These are phyloP conservation scores for Aradophagus sp. DNA, from an alignment of 1,140 invertebrate species.

Conservation along the genomic window DNA sequence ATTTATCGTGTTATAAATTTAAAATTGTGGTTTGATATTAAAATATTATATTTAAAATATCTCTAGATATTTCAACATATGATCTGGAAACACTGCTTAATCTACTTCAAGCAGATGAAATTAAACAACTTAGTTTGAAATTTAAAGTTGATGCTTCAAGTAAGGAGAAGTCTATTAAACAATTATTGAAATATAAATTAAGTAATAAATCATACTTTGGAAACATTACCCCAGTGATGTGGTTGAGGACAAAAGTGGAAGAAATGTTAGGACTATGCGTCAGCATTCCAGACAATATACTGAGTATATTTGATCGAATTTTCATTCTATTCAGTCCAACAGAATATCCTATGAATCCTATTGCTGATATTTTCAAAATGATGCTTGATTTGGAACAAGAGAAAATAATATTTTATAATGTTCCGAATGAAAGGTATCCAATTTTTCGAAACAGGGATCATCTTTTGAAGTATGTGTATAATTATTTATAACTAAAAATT, in stretches of 20 bases:
- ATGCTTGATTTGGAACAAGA: slow-evolving; percentile 56
- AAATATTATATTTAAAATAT: background rate
- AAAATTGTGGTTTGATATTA: too few relatives aligned
- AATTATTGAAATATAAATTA: slow-evolving; percentile 52
- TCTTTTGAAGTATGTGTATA: slow-evolving; percentile 57
- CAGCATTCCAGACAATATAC: slow-evolving; percentile 45
- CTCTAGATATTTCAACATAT: slow-evolving; percentile 50
- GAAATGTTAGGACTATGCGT: slow-evolving; percentile 57
- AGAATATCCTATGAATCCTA: slow-evolving; percentile 56
- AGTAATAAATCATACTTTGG: slow-evolving; percentile 58
- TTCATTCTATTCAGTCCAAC: slow-evolving; percentile 63
- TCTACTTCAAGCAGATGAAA: slow-evolving; percentile 59
- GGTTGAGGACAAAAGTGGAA: slow-evolving; percentile 38
- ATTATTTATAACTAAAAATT: too few relatives aligned
- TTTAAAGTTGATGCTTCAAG: slow-evolving; percentile 59
- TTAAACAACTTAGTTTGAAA: slow-evolving; percentile 51
- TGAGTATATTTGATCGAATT: slow-evolving; percentile 62
- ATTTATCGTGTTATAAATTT: background rate
- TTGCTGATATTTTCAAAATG: slow-evolving; percentile 58
- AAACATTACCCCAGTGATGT: slow-evolving; percentile 49
- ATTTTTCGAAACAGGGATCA: slow-evolving; percentile 63
- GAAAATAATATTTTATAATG: slow-evolving; percentile 56
- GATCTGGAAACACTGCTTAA: slow-evolving; percentile 51
- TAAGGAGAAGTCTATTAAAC: slow-evolving; percentile 58
- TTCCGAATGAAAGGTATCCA: slow-evolving; percentile 57